A percentile compares a stretch with the other conserved stretches of the same genome.
Conservation (phyloP, 2,797 vertebrate genomes). For the Muscicapa comitata region DNA sequence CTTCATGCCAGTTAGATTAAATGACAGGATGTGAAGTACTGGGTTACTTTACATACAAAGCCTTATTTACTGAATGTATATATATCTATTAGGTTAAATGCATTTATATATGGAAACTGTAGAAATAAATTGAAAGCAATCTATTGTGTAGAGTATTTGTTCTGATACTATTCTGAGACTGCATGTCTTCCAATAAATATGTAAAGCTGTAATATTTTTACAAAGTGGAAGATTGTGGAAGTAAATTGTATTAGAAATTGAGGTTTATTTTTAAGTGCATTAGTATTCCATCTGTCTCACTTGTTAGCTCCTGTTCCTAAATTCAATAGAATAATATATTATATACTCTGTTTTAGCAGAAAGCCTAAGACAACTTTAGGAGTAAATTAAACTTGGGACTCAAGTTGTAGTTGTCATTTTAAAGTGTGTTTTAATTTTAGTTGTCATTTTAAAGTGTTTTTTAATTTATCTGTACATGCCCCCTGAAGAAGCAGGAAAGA, state of each 20-base stretch:
- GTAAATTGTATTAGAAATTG: constrained; percentile 39
- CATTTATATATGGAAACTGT: not conserved
- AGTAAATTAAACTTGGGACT: not conserved
- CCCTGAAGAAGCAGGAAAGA: not conserved
- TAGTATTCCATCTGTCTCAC: not conserved
- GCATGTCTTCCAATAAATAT: constrained; percentile 49
- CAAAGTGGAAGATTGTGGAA: not conserved
- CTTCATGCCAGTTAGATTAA: constrained; percentile 62
- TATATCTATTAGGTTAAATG: not conserved
- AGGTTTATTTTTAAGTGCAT: constrained; percentile 21
- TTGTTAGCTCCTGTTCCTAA: not conserved
- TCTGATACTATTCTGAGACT: constrained; percentile 30
- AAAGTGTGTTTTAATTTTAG: not conserved
- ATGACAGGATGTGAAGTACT: constrained; percentile 69
- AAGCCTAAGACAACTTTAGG: not conserved
- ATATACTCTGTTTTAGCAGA: not conserved
- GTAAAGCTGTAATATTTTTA: constrained; percentile 31
- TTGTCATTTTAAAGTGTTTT: not conserved
- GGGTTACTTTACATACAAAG: constrained; percentile 49
- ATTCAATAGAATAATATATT: not conserved
- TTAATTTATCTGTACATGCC: not conserved
- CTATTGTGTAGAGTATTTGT: constrained; percentile 25
- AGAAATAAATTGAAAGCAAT: constrained; percentile 43
- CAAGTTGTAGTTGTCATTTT: not conserved
- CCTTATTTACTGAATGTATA: constrained; percentile 31